phyloP scores from a whole-genome alignment of 2,888 invertebrate genomes.

The Xiphydria camelus region DNA sequence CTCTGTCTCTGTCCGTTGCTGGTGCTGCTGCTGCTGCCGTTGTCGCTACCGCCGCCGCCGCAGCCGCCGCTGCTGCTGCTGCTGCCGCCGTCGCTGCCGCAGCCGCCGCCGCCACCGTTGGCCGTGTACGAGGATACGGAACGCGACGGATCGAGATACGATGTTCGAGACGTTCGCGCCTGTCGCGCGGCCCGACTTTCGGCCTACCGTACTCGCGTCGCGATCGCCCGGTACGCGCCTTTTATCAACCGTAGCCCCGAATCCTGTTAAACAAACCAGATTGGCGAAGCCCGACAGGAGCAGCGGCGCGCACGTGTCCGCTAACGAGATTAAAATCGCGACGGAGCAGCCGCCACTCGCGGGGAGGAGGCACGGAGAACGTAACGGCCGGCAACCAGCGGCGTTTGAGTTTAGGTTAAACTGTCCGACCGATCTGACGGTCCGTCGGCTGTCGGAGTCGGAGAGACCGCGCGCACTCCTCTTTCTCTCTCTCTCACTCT shows the following conservation, averaged over 20 bases:
- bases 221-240: conserved; percentile 42
- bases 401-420: conserved; percentile 30
- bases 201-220: conserved; percentile 41
- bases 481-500: conserved; percentile 7
- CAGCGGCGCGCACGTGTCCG: conserved; percentile 67
- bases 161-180: no score
- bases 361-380: conserved; percentile 68
- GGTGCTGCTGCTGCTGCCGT: not conserved
- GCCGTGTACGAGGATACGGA: no score
- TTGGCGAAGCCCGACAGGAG: conserved; percentile 71
- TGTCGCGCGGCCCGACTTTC: no score
- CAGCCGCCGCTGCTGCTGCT: not conserved
- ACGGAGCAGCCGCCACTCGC: conserved; percentile 57
- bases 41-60: not conserved
- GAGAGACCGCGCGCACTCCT: conserved; percentile 5
- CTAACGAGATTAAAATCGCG: conserved; percentile 71
- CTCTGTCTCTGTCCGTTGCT: conserved; percentile 4
- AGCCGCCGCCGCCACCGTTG: not conserved
- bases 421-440: conserved; percentile 6
- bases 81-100: not conserved
- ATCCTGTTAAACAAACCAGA: conserved; percentile 80
- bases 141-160: no score
- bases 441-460: conserved; percentile 3
- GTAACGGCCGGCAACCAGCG: conserved; percentile 55
- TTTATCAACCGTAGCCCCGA: conserved; percentile 56